A percentile compares a stretch with the other conserved stretches of the same genome.
These are phyloP conservation scores for Pygoscelis adeliae DNA, from an alignment of 2,113 vertebrate genomes.

Conservation along the genomic window DNA sequence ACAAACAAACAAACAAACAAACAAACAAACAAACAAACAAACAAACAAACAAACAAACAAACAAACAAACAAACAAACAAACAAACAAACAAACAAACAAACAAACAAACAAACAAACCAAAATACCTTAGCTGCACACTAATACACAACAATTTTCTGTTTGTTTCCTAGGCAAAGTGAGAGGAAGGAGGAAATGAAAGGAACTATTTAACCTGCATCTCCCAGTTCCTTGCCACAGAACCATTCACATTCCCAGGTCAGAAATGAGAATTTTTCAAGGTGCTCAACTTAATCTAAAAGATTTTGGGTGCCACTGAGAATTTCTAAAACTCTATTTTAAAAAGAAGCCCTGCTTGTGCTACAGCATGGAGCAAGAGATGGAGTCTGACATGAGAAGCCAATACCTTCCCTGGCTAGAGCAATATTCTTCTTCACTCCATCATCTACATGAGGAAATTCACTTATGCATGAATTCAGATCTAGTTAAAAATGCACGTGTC, in stretches of 20 bases:
- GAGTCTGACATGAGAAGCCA: not conserved
- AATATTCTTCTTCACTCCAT: not conserved
- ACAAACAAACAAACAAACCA: not conserved
- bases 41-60: not conserved
- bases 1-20: not conserved
- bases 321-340: not conserved
- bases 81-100: not conserved
- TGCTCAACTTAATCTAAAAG: not conserved
- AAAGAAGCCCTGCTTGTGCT: not conserved
- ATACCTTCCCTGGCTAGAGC: not conserved
- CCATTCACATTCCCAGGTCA: not conserved
- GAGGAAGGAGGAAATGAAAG: not conserved
- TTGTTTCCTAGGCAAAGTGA: not conserved
- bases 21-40: not conserved
- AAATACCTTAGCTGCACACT: not conserved
- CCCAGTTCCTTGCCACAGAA: not conserved
- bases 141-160: not conserved
- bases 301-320: not conserved
- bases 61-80: not conserved
- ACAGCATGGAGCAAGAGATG: not conserved
- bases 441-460: not conserved
- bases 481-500: rapidly evolving
- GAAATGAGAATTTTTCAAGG: not conserved
- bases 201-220: not conserved
- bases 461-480: not conserved